Percentiles rank a stretch among this genome's conserved stretches.
phyloP scores from a whole-genome alignment of 2,888 invertebrate species.

The Nomada fucata region DNA sequence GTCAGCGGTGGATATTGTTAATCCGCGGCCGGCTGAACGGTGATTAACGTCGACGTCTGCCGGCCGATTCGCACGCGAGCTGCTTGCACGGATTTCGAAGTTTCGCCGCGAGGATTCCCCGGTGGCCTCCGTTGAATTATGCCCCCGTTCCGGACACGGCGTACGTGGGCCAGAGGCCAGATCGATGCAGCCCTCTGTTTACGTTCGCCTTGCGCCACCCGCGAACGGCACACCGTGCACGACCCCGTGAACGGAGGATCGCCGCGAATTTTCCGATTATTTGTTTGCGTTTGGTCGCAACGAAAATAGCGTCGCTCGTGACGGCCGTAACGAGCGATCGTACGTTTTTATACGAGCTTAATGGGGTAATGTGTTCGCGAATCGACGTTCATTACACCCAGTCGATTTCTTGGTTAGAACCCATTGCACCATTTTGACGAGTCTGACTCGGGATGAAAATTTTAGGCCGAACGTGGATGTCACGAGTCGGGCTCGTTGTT shows the following conservation, averaged over 20 bases:
- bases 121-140: conserved; percentile 39
- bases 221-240: neutral
- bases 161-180: neutral
- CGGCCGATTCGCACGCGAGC: conserved; percentile 44
- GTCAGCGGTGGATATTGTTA: conserved; percentile 61
- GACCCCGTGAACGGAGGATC: neutral
- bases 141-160: conserved; percentile 21
- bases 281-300: too few relatives aligned
- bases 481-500: too few relatives aligned
- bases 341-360: too few relatives aligned
- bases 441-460: too few relatives aligned
- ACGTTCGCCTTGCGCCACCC: conserved; percentile 22
- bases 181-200: conserved; percentile 46
- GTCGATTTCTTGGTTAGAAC: too few relatives aligned
- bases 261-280: too few relatives aligned
- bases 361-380: too few relatives aligned
- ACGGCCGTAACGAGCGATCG: too few relatives aligned
- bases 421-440: too few relatives aligned
- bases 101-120: conserved; percentile 44
- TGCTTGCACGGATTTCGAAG: conserved; percentile 46
- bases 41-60: conserved; percentile 56
- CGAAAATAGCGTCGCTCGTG: too few relatives aligned
- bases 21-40: conserved; percentile 54
- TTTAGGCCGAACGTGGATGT: too few relatives aligned
- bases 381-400: too few relatives aligned